Evolutionary conservation across 2,113 vertebrate species (phyloP).

Genomic region (Oncorhynchus mykiss): DNA sequence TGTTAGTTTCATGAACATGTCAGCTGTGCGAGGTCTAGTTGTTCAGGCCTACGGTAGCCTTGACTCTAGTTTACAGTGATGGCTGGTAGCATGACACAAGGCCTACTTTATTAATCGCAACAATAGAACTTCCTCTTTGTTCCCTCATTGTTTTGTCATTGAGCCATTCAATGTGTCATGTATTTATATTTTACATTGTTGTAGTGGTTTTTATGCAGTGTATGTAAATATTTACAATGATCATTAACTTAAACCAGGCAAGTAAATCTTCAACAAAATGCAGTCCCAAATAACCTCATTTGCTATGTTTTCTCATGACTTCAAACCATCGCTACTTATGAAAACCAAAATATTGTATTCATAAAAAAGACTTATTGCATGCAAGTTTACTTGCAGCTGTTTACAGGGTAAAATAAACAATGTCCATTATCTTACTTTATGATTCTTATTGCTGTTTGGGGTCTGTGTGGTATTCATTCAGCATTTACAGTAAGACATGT

Average conservation of each 20-base stretch:
- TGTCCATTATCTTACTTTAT: background rate
- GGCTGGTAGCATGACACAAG: no score
- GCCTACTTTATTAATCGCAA: no score
- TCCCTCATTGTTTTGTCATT: background rate
- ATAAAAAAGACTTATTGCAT: conserved; percentile 10
- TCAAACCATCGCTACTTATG: background rate
- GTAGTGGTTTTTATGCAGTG: background rate
- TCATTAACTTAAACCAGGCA: background rate
- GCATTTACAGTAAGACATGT: background rate
- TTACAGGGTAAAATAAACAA: conserved; percentile 37
- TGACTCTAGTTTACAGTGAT: no score
- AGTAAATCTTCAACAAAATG: background rate
- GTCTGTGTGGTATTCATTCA: background rate
- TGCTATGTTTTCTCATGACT: background rate
- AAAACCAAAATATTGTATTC: conserved; percentile 12
- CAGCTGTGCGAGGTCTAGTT: background rate
- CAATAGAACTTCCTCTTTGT: no score
- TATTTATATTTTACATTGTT: background rate
- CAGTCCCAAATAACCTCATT: background rate
- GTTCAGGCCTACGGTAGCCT: background rate
- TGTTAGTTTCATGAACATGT: background rate
- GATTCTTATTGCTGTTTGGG: background rate
- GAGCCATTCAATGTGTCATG: background rate
- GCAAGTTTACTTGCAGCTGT: conserved; percentile 14
- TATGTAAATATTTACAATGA: background rate